Base-by-base conservation (phyloP, 1,140 invertebrate genomes). In the Pachyrhynchus sulphureomaculatus region DNA sequence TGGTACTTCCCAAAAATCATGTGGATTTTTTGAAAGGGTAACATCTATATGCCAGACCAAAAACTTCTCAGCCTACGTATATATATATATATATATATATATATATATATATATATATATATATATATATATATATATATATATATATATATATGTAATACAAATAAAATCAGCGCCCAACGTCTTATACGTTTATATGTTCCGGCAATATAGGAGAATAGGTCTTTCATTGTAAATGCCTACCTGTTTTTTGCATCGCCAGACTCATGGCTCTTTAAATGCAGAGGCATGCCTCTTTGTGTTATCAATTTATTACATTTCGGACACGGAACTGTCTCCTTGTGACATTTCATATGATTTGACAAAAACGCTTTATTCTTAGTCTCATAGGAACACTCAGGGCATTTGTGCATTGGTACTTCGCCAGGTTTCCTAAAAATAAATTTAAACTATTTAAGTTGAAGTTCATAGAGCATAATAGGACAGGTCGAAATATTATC, bases 261-360 rank as follows among this genome's bases (percentile, higher is more conserved):
- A 36, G 34, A n/a, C 18, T 56, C 39, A 20, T 56, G 53, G 17
- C 26, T 56, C 13, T 45, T 44, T 29, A 56, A 47, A 36, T 56
- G 53, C 15, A 56, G 4, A 3, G 53, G 26, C 53, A 56, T 56
- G 2, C 53, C 53, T 20, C 53, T 32, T 4, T 33, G 53, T 17
- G 13, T 18, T n/a, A 56, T 56, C 26, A 45, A 15, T 15, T 56
- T 56, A 5, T 56, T n/a, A 29, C 53, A 56, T 15, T 29, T 33
- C 0, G 53, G 53, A 20, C 53, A 56, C 5, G 53, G 41, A 10
- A 44, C 32, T 12, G 9, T 45, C 6, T 34, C 37, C 12, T 33
- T 13, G n/a, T 56, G 53, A 13, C 13, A 15, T 44, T 56, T 56
- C 53, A 56, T 56, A 18, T 56, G 53, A 56, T 56, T 56, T 20